Conservation (phyloP, 2,113 vertebrate species). For the Ictalurus punctatus region DNA sequence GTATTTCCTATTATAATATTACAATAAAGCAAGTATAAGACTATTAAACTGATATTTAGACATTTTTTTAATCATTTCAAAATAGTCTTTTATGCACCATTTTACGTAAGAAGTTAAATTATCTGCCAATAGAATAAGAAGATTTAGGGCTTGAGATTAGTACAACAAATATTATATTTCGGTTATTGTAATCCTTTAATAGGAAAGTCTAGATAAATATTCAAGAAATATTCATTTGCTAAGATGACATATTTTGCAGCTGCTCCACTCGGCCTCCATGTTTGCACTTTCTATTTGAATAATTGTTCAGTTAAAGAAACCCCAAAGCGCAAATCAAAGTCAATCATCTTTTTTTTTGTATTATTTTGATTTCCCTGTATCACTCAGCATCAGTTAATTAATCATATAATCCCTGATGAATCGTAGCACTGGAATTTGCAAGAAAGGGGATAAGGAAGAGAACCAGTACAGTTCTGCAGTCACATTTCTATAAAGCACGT, state of each 20-base stretch:
- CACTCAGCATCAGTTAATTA: neutral
- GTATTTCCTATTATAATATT: too few species aligned
- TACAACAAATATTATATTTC: too few species aligned
- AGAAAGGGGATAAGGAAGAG: neutral
- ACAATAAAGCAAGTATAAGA: too few species aligned
- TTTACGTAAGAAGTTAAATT: too few species aligned
- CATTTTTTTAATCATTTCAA: too few species aligned
- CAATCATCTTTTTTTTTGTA: neutral
- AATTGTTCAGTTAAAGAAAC: neutral
- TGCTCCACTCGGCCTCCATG: neutral
- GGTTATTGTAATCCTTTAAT: too few species aligned
- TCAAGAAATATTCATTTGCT: neutral
- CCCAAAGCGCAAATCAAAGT: neutral
- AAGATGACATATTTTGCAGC: neutral
- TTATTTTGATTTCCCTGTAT: neutral
- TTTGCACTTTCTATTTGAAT: neutral
- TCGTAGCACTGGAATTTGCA: neutral
- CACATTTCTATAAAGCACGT: conserved; percentile 6
- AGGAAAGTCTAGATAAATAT: too few species aligned
- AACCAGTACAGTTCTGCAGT: neutral
- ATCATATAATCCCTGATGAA: neutral
- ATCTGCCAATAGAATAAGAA: too few species aligned
- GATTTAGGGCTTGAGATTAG: too few species aligned
- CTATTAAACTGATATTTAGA: too few species aligned
- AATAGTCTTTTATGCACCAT: too few species aligned